Conservation (phyloP, 2,797 vertebrate species). For the Tamandua tetradactyla region DNA sequence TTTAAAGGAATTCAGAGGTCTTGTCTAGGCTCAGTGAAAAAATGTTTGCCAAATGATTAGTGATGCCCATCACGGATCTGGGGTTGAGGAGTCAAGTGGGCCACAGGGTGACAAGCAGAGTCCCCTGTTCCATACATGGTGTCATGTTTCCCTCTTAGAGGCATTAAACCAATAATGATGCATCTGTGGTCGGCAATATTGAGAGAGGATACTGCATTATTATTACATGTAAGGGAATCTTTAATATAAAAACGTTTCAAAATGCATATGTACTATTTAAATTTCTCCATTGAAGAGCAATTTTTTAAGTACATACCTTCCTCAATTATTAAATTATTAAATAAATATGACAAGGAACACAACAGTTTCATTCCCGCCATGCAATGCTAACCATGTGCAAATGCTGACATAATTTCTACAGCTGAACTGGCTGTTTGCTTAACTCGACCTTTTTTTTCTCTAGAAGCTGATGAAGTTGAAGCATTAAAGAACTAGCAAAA, state of each 20-base stretch:
- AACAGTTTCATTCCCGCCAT: conserved; percentile 51
- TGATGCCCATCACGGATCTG: background rate
- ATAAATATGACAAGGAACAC: conserved; percentile 65
- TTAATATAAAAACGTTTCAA: background rate
- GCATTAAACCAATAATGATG: background rate
- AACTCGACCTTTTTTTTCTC: conserved; percentile 64
- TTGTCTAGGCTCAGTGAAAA: background rate
- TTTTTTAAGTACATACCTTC: conserved; percentile 58
- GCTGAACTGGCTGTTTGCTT: conserved; percentile 71
- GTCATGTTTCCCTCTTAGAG: background rate
- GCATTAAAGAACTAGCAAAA: conserved; percentile 70
- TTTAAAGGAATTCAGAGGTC: background rate
- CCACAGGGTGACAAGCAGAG: background rate
- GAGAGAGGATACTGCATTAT: background rate
- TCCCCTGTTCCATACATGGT: background rate
- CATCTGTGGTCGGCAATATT: background rate
- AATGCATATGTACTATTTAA: conserved; percentile 65
- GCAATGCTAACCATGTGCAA: conserved; percentile 54
- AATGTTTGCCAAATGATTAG: background rate
- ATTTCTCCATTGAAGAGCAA: conserved; percentile 34
- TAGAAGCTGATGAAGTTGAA: conserved; percentile 66
- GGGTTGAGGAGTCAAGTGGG: background rate
- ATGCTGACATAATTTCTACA: conserved; percentile 68
- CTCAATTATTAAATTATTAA: conserved; percentile 68
- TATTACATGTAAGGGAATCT: background rate